phyloP scores from a whole-genome alignment of 2,113 vertebrate genomes.

The Upupa epops region DNA sequence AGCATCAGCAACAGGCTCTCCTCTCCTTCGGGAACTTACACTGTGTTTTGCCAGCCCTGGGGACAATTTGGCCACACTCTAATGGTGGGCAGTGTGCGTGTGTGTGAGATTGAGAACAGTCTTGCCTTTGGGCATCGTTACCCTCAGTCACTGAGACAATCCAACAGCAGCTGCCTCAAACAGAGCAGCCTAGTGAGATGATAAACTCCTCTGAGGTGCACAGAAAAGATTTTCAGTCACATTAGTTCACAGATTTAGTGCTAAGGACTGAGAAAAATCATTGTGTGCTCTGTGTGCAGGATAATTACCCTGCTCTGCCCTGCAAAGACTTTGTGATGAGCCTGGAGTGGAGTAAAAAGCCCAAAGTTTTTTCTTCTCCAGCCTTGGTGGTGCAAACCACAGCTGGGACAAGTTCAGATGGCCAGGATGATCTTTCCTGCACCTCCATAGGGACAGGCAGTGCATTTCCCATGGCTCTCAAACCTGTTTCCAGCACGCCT shows the following conservation, averaged over 20 bases:
- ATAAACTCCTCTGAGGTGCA: neutral
- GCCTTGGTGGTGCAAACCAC: neutral
- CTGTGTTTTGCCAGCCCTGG: neutral
- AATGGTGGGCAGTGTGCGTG: neutral
- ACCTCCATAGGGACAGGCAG: neutral
- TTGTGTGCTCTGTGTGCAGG: neutral
- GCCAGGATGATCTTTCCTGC: neutral
- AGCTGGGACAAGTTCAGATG: neutral
- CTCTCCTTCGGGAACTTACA: neutral
- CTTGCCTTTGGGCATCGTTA: neutral
- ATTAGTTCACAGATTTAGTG: neutral
- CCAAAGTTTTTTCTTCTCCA: neutral
- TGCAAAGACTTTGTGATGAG: neutral
- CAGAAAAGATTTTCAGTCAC: neutral
- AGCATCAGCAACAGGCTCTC: neutral
- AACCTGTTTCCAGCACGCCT: neutral
- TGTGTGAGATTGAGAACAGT: neutral
- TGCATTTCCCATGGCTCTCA: accelerated
- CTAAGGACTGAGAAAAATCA: neutral
- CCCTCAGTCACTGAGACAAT: neutral
- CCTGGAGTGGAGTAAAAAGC: neutral
- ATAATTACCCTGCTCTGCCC: neutral
- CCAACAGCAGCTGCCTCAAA: neutral
- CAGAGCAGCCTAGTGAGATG: neutral
- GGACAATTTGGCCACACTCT: neutral